Evolutionary conservation across 37 sponge, comb jelly and placozoan species (phyloP).

Genomic region (Theonella swinhoei): DNA sequence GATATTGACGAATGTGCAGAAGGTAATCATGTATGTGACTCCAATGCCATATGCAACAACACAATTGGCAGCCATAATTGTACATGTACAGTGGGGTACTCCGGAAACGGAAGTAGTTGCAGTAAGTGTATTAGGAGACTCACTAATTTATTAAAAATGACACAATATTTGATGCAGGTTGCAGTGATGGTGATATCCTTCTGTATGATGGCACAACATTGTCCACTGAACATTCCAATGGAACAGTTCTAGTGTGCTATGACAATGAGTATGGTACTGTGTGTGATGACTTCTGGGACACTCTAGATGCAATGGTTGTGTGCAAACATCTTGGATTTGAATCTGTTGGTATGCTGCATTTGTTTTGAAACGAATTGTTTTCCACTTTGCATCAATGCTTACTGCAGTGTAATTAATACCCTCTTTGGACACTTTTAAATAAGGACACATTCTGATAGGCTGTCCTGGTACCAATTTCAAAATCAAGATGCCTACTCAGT

Average conservation of each 20-base stretch:
- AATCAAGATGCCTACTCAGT: too few species aligned
- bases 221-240: not conserved
- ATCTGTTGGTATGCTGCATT: constrained; percentile 7
- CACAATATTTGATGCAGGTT: too few species aligned
- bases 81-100: constrained; percentile 23
- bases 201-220: not conserved
- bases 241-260: constrained; percentile 30
- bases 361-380: not conserved
- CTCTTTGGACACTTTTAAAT: too few species aligned
- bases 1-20: constrained; percentile 57
- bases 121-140: too few species aligned
- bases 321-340: constrained; percentile 44
- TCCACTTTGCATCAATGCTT: not conserved
- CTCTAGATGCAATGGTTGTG: constrained; percentile 42
- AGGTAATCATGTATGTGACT: not conserved
- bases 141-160: too few species aligned
- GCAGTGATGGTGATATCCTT: constrained; percentile 13
- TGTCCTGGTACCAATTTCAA: too few species aligned
- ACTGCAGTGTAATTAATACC: constrained; percentile 9
- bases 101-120: constrained; percentile 13
- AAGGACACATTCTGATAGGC: too few species aligned
- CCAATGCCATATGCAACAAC: constrained; percentile 25
- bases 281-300: constrained; percentile 50
- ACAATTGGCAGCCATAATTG: constrained; percentile 35
- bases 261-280: constrained; percentile 47